phyloP scores from a whole-genome alignment of 2,888 invertebrate species.

The Parnassius orleans region DNA sequence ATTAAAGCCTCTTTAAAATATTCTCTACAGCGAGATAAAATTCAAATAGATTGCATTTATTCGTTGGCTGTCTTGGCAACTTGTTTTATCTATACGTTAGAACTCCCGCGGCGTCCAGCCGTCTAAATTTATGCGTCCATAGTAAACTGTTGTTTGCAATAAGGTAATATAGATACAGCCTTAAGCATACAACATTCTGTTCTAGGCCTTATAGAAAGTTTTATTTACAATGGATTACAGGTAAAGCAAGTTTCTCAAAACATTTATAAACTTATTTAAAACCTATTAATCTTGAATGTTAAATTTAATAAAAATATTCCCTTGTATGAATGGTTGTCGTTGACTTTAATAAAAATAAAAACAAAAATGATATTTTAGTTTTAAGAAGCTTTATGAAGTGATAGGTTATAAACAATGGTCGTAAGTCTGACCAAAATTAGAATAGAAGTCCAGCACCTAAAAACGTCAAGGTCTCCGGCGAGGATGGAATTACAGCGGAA shows the following conservation, averaged over 20 bases:
- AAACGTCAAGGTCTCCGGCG: too few relatives aligned
- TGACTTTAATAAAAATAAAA: too few relatives aligned
- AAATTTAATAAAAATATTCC: too few relatives aligned
- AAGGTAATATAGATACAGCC: slow-evolving; percentile 35
- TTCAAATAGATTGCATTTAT: slow-evolving; percentile 33
- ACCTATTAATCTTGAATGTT: too few relatives aligned
- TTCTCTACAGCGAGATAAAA: slow-evolving; percentile 28
- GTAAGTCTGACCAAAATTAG: too few relatives aligned
- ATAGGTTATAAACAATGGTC: too few relatives aligned
- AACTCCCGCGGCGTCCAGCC: slow-evolving; percentile 41
- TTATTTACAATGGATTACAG: slow-evolving; percentile 13
- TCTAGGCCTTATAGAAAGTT: slow-evolving; percentile 32
- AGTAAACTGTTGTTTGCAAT: slow-evolving; percentile 59
- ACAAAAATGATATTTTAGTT: too few relatives aligned
- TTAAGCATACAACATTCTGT: slow-evolving; percentile 33
- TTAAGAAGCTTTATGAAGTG: too few relatives aligned
- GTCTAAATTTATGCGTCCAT: slow-evolving; percentile 58
- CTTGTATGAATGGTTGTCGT: too few relatives aligned
- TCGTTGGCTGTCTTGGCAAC: slow-evolving; percentile 26
- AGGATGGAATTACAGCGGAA: too few relatives aligned
- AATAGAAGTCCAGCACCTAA: too few relatives aligned
- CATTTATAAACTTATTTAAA: too few relatives aligned
- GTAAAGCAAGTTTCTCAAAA: background rate
- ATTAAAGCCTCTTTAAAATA: slow-evolving; percentile 22
- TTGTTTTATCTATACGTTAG: slow-evolving; percentile 23